Evolutionary conservation across 2,888 invertebrate genomes (phyloP), one percentile per base, ranked within the genome.

Genomic region (Drosophila anomelani): DNA sequence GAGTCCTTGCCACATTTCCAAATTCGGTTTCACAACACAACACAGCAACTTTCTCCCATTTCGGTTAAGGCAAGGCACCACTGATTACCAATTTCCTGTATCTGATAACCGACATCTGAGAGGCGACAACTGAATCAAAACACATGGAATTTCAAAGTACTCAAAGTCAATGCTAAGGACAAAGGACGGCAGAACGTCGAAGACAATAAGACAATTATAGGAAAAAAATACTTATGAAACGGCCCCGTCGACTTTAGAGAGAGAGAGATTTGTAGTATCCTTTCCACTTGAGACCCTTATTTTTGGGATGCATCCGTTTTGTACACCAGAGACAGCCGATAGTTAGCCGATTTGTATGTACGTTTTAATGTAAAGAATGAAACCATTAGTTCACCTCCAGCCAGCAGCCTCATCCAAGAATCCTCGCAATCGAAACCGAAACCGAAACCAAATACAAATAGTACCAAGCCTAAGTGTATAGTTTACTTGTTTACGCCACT

Each of bases 161-260:
- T 74, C 64, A 54, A 60, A 64, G 44, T 68, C 44, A 59, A 62
- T 59, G 51, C 57, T 55, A 49, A 61, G 70, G 60, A 46, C 46
- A 46, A 78, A 60, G 75, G 62, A 83, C 51, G 80, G 69, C 68
- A 85, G 55, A 84, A 75, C 66, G 89, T 78, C 87, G 82, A 85
- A 89, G 85, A 86, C 85, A 86, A 86, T 86, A 86, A 86, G 76
- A 80, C 67, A 79, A 63, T 74, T 64, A 69, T 70, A 79, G 56
- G 56, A 77, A 66, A 26, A 26, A 78, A 61, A 74, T 56, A 68
- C 63, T 74, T 75, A 73, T 58, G 68, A 82, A 38, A 80, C 36
- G 71, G 75, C 69, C 72, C 75, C 68, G 80, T 80, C 73, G 53
- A 67, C 54, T 56, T 75, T 63, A 49, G 73, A 61, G 47, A 67